A percentile compares a stretch with the other conserved stretches of the same genome.
Evolutionary conservation across 2,797 vertebrate species (phyloP).

Genomic region (Lagodon rhomboides): DNA sequence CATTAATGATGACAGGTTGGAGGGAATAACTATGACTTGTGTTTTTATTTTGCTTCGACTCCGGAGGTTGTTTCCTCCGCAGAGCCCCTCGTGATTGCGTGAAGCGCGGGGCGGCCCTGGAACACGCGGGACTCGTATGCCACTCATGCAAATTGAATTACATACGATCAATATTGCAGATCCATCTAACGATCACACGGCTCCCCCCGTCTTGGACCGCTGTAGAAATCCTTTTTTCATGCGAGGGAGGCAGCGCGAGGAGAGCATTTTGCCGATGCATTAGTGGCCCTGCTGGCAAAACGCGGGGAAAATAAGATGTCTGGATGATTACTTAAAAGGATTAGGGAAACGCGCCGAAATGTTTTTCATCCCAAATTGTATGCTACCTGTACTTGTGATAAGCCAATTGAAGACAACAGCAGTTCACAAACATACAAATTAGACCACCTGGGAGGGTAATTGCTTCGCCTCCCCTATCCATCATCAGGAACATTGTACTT

Average conservation of each 20-base stretch:
- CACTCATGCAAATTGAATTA: constrained; percentile 82
- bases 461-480: constrained; percentile 44
- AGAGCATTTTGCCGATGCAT: constrained; percentile 58
- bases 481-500: constrained; percentile 49
- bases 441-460: constrained; percentile 69
- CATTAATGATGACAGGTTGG: constrained; percentile 66
- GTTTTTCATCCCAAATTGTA: constrained; percentile 54
- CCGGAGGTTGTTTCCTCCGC: constrained; percentile 37
- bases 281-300: constrained; percentile 56
- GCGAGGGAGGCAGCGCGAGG: constrained; percentile 22
- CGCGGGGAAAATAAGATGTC: constrained; percentile 51
- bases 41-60: constrained; percentile 46
- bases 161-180: constrained; percentile 70
- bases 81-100: constrained; percentile 48
- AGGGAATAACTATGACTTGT: constrained; percentile 52
- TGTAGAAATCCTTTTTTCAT: constrained; percentile 53
- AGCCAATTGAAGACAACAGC: constrained; percentile 49
- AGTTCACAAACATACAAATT: constrained; percentile 68
- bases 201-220: constrained; percentile 36
- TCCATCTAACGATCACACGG: constrained; percentile 60
- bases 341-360: constrained; percentile 37
- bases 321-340: constrained; percentile 65
- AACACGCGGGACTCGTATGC: constrained; percentile 57
- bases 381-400: constrained; percentile 43
- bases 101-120: constrained; percentile 33